phyloP scores from a whole-genome alignment of 2,888 invertebrate genomes.

The Parnassius orleans region DNA sequence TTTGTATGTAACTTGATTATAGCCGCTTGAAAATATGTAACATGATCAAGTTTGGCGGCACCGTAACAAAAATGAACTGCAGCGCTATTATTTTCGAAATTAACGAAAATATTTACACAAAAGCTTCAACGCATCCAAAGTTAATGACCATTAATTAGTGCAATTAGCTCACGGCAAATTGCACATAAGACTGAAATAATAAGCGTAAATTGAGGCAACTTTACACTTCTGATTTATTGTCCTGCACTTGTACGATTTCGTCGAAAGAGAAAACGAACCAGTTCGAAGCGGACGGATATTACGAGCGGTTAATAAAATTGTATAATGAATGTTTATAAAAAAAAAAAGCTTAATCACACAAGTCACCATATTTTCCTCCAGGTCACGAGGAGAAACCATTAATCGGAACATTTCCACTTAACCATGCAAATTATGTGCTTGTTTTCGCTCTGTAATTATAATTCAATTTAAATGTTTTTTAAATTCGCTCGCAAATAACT shows the following conservation, averaged over 20 bases:
- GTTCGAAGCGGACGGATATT: conserved; percentile 67
- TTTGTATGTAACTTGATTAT: no score
- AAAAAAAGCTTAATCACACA: conserved; percentile 63
- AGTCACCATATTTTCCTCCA: conserved; percentile 60
- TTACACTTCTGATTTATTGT: conserved; percentile 81
- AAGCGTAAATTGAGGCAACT: conserved; percentile 78
- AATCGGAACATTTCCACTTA: conserved; percentile 73
- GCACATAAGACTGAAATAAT: conserved; percentile 76
- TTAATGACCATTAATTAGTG: conserved; percentile 78
- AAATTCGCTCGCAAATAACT: conserved; percentile 20
- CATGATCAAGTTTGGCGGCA: not conserved
- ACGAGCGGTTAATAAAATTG: conserved; percentile 73
- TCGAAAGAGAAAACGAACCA: conserved; percentile 79
- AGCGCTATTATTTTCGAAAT: conserved; percentile 51
- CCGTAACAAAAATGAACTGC: not conserved
- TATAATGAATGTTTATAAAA: conserved; percentile 78
- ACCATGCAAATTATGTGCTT: conserved; percentile 55
- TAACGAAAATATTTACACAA: conserved; percentile 49
- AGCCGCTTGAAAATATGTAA: no score
- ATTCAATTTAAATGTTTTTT: conserved; percentile 47
- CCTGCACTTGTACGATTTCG: conserved; percentile 75
- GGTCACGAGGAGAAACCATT: conserved; percentile 67
- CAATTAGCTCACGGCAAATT: conserved; percentile 79
- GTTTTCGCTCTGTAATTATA: conserved; percentile 55
- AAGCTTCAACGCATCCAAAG: conserved; percentile 64